These are phyloP conservation scores for Hirtodrosophila confusa DNA, from an alignment of 2,888 invertebrate genomes.

Conservation along the genomic window DNA sequence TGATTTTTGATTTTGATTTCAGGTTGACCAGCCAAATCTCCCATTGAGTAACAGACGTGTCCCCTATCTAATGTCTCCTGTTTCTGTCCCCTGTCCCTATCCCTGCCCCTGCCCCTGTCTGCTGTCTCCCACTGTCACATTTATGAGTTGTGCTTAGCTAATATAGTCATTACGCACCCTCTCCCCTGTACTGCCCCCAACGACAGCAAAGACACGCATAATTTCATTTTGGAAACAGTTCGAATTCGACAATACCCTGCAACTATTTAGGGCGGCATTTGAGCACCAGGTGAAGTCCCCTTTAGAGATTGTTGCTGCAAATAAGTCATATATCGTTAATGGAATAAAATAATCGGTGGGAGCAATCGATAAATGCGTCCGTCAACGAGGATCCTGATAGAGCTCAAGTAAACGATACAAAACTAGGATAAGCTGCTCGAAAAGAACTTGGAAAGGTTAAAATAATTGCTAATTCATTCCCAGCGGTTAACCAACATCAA, in stretches of 20 bases:
- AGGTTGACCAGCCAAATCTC: slow-evolving; percentile 19
- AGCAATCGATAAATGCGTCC: no score
- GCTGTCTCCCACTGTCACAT: slow-evolving; percentile 44
- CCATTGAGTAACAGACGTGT: slow-evolving; percentile 13
- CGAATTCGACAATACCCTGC: slow-evolving; percentile 23
- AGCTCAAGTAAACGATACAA: no score
- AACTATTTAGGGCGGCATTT: slow-evolving; percentile 3
- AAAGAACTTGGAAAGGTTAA: no score
- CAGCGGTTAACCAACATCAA: no score
- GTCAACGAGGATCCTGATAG: no score
- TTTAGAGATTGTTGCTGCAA: no score
- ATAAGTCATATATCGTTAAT: no score
- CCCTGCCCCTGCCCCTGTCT: slow-evolving; percentile 1
- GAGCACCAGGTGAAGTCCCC: no score
- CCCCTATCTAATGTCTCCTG: neutral
- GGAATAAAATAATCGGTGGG: no score
- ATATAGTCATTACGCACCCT: slow-evolving; percentile 72
- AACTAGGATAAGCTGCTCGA: no score
- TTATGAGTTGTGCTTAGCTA: slow-evolving; percentile 66
- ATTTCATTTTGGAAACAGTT: slow-evolving; percentile 34
- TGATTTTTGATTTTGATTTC: slow-evolving; percentile 12
- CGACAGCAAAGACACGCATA: slow-evolving; percentile 48
- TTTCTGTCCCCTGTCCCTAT: slow-evolving; percentile 3
- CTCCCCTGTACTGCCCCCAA: slow-evolving; percentile 1
- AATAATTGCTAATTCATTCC: no score